Base-by-base conservation (phyloP, 2,888 invertebrate genomes). In the Nephrotoma appendiculata region DNA sequence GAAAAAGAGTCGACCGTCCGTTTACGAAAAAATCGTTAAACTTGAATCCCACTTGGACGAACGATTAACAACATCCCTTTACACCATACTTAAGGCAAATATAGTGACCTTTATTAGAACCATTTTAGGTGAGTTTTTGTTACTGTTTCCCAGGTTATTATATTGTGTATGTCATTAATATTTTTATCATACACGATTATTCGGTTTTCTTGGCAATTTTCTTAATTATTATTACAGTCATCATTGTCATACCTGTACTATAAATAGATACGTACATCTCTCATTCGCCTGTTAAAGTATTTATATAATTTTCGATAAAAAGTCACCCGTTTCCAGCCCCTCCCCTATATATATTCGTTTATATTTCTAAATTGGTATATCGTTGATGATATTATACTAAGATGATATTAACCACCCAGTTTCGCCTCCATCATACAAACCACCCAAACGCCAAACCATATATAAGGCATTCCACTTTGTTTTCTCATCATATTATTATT, bases 31-130 rank as follows among this genome's bases (percentile, higher is more conserved):
- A 5, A 89, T 92, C 4, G 86, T 88, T 7, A 88, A 88, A 5
- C 88, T 92, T 11, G 90, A 92, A 87, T 91, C 91, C 88, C 95
- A 96, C 91, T 90, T 95, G 41, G 93, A 95, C 87, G 93, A 94
- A 83, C 93, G 94, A 86, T 91, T 93, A 71, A 92, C 93, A 86
- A 94, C 94, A 0, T 93, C 93, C 0, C 89, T 95, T 0, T 95
- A 95, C 88, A 91, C 92, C 86, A 92, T 94, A 6, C 90, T 95
- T 83, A 93, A 93, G 88, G 93, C 93, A 15, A 95, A 94, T 89
- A 90, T 95, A 48, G 93, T 94, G 0, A 94, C 94, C 0, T 94
- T 95, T 88, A 91, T 94, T 11, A 92, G 92, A 87, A 93, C 94
- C 88, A 93, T 94, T 19, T 91, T 95, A 52, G 92, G 87, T 87